A percentile compares a stretch with the other conserved stretches of the same genome.
Evolutionary conservation across 1,140 invertebrate genomes (phyloP).

Genomic region (Drosophila bocqueti): DNA sequence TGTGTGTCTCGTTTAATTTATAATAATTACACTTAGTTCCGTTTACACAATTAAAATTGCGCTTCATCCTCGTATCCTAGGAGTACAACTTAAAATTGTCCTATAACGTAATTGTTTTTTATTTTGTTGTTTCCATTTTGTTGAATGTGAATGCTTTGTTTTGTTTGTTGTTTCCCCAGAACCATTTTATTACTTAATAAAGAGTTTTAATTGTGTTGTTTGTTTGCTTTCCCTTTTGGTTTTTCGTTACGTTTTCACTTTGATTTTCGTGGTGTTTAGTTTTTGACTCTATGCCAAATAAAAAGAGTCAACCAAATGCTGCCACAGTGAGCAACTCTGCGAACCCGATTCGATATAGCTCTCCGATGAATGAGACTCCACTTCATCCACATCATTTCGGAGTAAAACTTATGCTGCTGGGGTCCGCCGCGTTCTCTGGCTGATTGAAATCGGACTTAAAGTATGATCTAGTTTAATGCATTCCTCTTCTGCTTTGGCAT

Average conservation of each 20-base stretch:
- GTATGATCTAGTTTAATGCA: constrained; percentile 60
- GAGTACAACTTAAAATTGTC: constrained; percentile 68
- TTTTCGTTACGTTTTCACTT: constrained; percentile 56
- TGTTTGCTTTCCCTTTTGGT: constrained; percentile 46
- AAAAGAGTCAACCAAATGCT: constrained; percentile 45
- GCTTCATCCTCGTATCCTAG: constrained; percentile 10
- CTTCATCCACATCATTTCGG: background rate
- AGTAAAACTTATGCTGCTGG: background rate
- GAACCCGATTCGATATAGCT: background rate
- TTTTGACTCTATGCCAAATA: constrained; percentile 29
- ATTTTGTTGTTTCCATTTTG: constrained; percentile 26
- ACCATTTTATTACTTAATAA: constrained; percentile 61
- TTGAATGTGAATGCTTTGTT: constrained; percentile 60
- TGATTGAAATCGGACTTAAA: constrained; percentile 53
- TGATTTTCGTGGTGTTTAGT: constrained; percentile 44
- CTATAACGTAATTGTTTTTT: constrained; percentile 55
- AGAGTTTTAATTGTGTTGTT: constrained; percentile 43
- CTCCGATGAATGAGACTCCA: background rate
- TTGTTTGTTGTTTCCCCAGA: constrained; percentile 83
- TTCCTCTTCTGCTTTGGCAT: constrained; percentile 60
- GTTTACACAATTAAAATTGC: constrained; percentile 58
- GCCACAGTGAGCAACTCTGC: constrained; percentile 10
- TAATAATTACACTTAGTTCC: constrained; percentile 70
- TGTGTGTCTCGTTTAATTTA: constrained; percentile 39
- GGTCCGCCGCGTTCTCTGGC: background rate